Percentiles rank a stretch among this genome's conserved stretches.
Evolutionary conservation across 2,113 vertebrate genomes (phyloP).

Genomic region (Athene noctua): DNA sequence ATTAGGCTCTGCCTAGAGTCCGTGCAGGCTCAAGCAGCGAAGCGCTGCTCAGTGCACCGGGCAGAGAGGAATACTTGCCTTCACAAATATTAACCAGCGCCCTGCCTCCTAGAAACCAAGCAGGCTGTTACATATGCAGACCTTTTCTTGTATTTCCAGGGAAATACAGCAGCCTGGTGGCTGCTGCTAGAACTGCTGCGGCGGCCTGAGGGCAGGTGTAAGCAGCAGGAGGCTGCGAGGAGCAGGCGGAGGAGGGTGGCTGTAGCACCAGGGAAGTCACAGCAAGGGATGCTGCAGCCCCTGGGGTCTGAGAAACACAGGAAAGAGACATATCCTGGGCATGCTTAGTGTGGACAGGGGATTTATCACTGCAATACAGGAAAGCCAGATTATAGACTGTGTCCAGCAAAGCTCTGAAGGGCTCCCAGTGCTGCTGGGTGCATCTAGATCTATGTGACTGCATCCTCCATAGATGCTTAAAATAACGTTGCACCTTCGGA

Average conservation of each 20-base stretch:
- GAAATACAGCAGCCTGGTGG: slow-evolving; percentile 67
- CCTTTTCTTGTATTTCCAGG: slow-evolving; percentile 35
- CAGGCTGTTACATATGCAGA: neutral
- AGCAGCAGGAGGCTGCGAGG: neutral
- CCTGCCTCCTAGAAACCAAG: neutral
- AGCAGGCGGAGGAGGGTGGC: neutral
- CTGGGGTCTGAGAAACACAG: neutral
- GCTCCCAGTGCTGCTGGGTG: neutral
- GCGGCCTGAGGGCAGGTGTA: neutral
- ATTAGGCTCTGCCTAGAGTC: neutral
- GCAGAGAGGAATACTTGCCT: neutral
- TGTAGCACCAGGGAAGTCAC: neutral
- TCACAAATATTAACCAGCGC: neutral
- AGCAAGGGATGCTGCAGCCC: neutral
- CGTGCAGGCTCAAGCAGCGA: neutral
- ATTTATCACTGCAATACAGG: neutral
- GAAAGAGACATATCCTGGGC: neutral
- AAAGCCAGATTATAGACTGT: neutral
- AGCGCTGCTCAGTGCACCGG: fast-evolving
- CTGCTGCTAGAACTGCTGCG: slow-evolving; percentile 41
- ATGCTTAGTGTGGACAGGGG: neutral
- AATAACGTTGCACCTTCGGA: neutral
- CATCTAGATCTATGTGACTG: neutral
- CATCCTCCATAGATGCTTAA: neutral
- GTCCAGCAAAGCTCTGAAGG: neutral